A percentile compares a stretch with the other conserved stretches of the same genome.
phyloP scores from a whole-genome alignment of 2,113 vertebrate species.

The Gasterosteus nipponicus region DNA sequence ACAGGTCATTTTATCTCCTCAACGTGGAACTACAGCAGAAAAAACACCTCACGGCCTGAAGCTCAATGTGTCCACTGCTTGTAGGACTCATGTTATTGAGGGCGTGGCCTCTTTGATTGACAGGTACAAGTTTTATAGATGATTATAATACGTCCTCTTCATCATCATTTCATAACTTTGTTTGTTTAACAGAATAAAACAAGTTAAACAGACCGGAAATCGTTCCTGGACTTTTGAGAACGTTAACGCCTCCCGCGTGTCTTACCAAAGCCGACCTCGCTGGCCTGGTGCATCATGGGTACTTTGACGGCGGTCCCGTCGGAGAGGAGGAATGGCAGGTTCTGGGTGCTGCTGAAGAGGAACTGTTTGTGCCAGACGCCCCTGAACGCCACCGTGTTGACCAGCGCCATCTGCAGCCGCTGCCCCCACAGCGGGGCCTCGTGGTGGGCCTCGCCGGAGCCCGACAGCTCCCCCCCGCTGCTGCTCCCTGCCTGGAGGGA shows the following conservation, averaged over 20 bases:
- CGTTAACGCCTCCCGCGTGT: not conserved
- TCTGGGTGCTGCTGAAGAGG: slow-evolving; percentile 82
- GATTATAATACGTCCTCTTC: no score
- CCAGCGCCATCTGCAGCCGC: slow-evolving; percentile 80
- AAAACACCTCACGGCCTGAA: no score
- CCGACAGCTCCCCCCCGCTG: slow-evolving; percentile 70
- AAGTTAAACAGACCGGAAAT: no score
- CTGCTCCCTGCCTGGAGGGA: slow-evolving; percentile 64
- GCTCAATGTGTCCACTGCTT: no score
- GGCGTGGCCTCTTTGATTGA: no score
- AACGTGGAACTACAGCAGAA: no score
- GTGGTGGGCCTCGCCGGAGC: slow-evolving; percentile 67
- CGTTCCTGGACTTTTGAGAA: no score
- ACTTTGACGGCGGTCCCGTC: slow-evolving; percentile 85
- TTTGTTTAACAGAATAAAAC: no score
- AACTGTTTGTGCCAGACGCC: slow-evolving; percentile 90
- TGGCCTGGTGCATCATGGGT: slow-evolving; percentile 89
- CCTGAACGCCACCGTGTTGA: slow-evolving; percentile 87
- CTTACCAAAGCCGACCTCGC: slow-evolving; percentile 89
- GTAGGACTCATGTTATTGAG: no score
- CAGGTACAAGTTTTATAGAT: no score
- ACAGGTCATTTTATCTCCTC: no score
- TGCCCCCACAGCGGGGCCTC: slow-evolving; percentile 41
- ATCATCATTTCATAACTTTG: no score
- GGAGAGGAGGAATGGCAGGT: slow-evolving; percentile 84